Evolutionary conservation across 2,797 vertebrate species (phyloP), one percentile per base, ranked within the genome.

Genomic region (Takifugu rubripes): DNA sequence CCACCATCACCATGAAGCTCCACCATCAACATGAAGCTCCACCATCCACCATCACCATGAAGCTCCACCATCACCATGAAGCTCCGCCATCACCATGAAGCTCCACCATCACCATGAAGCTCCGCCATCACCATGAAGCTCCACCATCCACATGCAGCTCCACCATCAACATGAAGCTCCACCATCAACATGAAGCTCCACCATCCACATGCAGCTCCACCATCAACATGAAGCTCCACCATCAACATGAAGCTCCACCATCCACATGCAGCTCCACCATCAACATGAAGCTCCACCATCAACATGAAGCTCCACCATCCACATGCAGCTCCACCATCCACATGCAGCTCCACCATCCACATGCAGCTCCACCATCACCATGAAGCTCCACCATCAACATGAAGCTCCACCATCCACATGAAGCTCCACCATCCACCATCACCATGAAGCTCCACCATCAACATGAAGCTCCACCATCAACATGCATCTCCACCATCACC

Each of bases 51-150:
- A 21, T 21, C 1, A 21, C 1, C 21, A 21, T 21, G 21, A 21
- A 21, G 21, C 21, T 21, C 21, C 21, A 21, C 21, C 21, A 21
- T 21, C 21, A 1, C 21, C 17, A 21, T 21, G 17, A 21, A 21
- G 17, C 17, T 21, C 17, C 17, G 21, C 21, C 21, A 21, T 21
- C 21, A 21, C 1, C 21, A 21, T 21, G 21, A 21, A 21, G 21
- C 21, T 21, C 21, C 21, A 29, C 2, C 25, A 25, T 26, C 36
- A 26, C 8, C 5, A 6, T 25, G 21, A 50, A 26, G 51, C 29
- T 3, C 54, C 50, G 27, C 55, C 40, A 8, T n/a, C 43, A n/a
- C 67, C 67, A 1, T 52, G 68, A n/a, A n/a, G n/a, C 21, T 21
- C 21, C 21, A 21, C 21, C 21, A 21, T 21, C 21, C 21, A 21